phyloP scores from a whole-genome alignment of 2,113 vertebrate genomes.

The Xiphorhynchus elegans region DNA sequence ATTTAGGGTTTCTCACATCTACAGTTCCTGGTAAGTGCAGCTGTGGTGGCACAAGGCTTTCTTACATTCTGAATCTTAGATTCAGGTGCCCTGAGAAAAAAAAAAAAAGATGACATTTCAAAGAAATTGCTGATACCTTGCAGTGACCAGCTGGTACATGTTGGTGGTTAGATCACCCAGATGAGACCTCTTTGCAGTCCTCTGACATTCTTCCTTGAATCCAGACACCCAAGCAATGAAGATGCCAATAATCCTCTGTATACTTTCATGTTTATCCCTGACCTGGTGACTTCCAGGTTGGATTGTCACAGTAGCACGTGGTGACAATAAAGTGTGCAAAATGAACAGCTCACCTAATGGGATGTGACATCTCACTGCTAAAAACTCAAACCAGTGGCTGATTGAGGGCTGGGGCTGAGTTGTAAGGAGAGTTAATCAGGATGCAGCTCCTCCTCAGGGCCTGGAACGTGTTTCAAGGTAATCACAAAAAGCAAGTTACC shows the following conservation, averaged over 20 bases:
- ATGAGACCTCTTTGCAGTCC: background rate
- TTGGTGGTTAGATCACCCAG: background rate
- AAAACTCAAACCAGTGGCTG: background rate
- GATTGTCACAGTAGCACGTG: background rate
- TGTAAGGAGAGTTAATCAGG: rapidly evolving
- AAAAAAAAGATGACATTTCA: rapidly evolving
- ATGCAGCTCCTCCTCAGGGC: background rate
- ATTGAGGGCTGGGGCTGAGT: background rate
- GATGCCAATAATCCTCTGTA: background rate
- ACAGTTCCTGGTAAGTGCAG: background rate
- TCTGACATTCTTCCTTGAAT: background rate
- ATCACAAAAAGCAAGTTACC: background rate
- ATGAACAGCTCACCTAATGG: background rate
- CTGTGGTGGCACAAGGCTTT: background rate
- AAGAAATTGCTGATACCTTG: background rate
- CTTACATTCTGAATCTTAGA: background rate
- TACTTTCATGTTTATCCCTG: background rate
- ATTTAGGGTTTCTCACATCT: background rate
- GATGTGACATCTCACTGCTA: background rate
- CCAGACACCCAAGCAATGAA: background rate
- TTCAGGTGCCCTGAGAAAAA: background rate
- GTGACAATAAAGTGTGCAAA: background rate
- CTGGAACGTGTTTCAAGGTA: background rate
- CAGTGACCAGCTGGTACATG: background rate
- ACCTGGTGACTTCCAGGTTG: background rate